These are phyloP conservation scores for Thalassophryne amazonica DNA, from an alignment of 2,797 vertebrate genomes.

Conservation along the genomic window DNA sequence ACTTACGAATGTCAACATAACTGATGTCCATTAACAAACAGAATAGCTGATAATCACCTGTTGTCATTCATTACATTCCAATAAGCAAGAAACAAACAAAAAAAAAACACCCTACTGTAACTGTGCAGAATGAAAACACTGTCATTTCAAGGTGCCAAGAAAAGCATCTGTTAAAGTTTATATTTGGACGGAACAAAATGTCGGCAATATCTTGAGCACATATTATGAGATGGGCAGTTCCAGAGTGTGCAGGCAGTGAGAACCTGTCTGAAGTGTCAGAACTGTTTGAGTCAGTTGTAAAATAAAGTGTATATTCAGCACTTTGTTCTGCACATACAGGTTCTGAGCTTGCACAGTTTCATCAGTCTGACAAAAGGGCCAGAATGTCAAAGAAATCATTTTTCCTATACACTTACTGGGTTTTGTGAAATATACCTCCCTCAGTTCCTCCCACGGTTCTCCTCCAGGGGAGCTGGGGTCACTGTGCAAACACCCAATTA, in stretches of 20 bases:
- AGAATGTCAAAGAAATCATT: slow-evolving; percentile 9
- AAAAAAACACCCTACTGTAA: no score
- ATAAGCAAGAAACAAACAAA: no score
- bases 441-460: no score
- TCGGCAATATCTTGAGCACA: neutral
- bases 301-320: slow-evolving; percentile 2
- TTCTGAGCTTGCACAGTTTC: neutral
- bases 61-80: no score
- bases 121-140: no score
- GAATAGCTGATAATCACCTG: no score
- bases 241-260: neutral
- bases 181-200: neutral
- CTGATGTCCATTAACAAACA: no score
- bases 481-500: slow-evolving; percentile 14
- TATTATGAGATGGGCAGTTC: neutral
- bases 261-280: slow-evolving; percentile 2
- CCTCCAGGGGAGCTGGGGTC: slow-evolving; percentile 4
- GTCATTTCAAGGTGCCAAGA: no score
- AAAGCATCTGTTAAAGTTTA: neutral
- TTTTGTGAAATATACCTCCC: slow-evolving; percentile 3
- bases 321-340: neutral
- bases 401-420: neutral
- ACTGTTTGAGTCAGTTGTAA: neutral
- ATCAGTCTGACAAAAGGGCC: no score
- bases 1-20: no score